A percentile compares a stretch with the other conserved stretches of the same genome.
phyloP scores from a whole-genome alignment of 2,888 invertebrate genomes.

The Pollenia griseotomentosa region DNA sequence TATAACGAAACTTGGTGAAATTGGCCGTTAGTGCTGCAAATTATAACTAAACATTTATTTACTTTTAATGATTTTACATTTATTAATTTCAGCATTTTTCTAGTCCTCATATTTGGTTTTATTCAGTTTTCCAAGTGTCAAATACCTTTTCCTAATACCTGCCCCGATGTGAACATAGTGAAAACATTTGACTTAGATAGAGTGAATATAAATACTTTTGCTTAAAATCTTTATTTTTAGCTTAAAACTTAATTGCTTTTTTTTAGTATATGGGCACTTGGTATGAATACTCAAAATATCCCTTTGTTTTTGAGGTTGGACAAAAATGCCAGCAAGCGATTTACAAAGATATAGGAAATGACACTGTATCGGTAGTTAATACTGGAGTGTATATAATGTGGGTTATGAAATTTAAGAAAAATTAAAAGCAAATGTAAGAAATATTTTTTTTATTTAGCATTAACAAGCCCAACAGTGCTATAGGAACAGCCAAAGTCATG shows the following conservation, averaged over 20 bases:
- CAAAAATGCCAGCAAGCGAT: constrained; percentile 90
- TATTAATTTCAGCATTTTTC: constrained; percentile 7
- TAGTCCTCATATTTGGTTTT: constrained; percentile 17
- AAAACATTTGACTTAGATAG: constrained; percentile 86
- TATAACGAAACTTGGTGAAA: no score
- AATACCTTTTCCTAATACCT: constrained; percentile 87
- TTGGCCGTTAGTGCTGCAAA: neutral
- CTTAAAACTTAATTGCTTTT: neutral
- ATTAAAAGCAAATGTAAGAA: neutral
- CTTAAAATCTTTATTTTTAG: neutral
- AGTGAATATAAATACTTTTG: constrained; percentile 78
- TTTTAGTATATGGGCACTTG: constrained; percentile 90
- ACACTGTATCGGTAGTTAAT: constrained; percentile 85
- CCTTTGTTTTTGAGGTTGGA: constrained; percentile 90
- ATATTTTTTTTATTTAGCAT: constrained; percentile 74
- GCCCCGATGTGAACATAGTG: constrained; percentile 87
- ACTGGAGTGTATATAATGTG: constrained; percentile 80
- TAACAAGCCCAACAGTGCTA: constrained; percentile 76
- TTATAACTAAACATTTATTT: neutral
- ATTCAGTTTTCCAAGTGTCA: constrained; percentile 83
- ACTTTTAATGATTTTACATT: neutral
- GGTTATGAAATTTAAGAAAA: constrained; percentile 69
- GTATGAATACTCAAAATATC: constrained; percentile 92
- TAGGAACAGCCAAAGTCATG: constrained; percentile 79
- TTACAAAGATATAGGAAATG: constrained; percentile 85